Percentiles rank a stretch among this genome's conserved stretches.
Evolutionary conservation across 64 coral and sea anemone species (phyloP).

Genomic region (Actinia tenebrosa): DNA sequence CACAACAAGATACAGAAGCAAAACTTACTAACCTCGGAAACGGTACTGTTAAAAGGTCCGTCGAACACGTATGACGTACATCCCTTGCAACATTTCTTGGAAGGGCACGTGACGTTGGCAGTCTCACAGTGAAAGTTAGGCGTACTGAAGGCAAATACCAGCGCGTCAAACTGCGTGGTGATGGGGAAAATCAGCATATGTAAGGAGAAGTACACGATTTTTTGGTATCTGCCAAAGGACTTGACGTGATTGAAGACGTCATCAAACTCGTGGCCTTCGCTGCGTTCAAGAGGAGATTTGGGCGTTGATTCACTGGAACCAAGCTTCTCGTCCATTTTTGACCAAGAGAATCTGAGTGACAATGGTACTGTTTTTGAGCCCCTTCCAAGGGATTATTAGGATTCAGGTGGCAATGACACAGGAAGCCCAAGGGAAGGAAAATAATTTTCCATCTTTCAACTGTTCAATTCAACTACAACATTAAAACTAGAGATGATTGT

Average conservation of each 20-base stretch:
- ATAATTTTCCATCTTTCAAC: too few species aligned
- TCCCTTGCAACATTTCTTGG: slow-evolving; percentile 34
- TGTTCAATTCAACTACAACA: too few species aligned
- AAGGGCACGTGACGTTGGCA: slow-evolving; percentile 33
- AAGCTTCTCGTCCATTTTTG: too few species aligned
- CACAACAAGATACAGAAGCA: too few species aligned
- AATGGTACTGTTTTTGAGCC: too few species aligned
- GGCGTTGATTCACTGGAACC: too few species aligned
- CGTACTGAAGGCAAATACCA: slow-evolving; percentile 18
- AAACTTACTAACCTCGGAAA: slow-evolving; percentile 29
- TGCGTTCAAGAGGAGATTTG: too few species aligned
- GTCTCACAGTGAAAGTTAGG: slow-evolving; percentile 40
- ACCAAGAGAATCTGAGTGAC: too few species aligned
- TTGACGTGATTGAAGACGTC: neutral
- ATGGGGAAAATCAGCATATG: neutral
- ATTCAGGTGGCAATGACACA: too few species aligned
- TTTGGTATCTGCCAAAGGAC: neutral
- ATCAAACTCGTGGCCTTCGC: neutral
- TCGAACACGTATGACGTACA: slow-evolving; percentile 43
- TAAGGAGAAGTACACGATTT: neutral
- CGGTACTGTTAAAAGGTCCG: slow-evolving; percentile 29
- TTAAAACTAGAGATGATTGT: too few species aligned
- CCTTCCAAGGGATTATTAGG: too few species aligned
- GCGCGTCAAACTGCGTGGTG: neutral
- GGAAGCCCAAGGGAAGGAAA: too few species aligned